phyloP scores from a whole-genome alignment of 2,797 vertebrate species.

The Aythya fuligula region DNA sequence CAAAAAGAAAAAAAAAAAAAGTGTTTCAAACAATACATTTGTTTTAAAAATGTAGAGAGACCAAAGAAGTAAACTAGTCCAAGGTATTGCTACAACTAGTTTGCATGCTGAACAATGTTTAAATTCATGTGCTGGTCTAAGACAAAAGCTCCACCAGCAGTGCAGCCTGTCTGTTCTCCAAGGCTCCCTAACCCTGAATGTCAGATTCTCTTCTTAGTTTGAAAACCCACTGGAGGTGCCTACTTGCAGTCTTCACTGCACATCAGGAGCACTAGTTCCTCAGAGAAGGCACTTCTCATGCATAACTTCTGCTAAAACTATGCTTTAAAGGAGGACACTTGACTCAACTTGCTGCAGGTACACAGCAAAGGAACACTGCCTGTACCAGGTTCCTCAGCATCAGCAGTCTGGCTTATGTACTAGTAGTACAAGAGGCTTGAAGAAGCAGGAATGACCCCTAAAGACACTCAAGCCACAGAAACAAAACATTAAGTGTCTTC shows the following conservation, averaged over 20 bases:
- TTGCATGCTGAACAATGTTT: background rate
- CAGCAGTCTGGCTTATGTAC: background rate
- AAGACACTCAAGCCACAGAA: background rate
- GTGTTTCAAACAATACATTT: background rate
- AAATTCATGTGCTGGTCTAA: background rate
- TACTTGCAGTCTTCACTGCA: background rate
- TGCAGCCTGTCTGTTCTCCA: background rate
- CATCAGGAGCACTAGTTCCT: background rate
- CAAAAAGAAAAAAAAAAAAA: background rate
- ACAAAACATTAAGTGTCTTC: background rate
- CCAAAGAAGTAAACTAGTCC: background rate
- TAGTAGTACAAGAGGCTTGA: background rate
- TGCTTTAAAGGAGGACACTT: background rate
- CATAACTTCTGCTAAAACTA: background rate
- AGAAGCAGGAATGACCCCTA: background rate
- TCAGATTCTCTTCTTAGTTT: background rate
- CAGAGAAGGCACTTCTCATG: background rate
- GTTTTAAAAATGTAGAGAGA: background rate
- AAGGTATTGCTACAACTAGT: background rate
- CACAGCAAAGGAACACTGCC: background rate
- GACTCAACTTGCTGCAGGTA: background rate
- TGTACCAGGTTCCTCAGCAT: fast-evolving
- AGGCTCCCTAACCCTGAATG: background rate
- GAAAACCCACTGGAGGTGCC: background rate
- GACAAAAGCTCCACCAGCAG: background rate